Evolutionary conservation across 2,888 invertebrate species (phyloP).

Genomic region (Eustalomyia histrio): DNA sequence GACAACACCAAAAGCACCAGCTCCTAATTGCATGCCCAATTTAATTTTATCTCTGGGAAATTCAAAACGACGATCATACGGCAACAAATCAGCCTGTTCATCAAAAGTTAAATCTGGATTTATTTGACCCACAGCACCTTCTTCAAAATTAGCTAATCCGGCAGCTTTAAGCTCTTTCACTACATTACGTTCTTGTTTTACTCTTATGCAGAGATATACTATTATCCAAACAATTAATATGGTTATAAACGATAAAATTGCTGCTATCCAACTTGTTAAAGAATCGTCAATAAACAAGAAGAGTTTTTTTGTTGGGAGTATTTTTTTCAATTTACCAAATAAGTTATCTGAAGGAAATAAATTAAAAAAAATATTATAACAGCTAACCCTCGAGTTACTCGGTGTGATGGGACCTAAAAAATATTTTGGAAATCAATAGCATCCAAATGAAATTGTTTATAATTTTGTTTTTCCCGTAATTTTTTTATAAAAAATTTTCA

Average conservation of each 20-base stretch:
- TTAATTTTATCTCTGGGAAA: conserved; percentile 85
- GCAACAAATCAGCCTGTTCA: conserved; percentile 85
- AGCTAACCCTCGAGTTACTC: no score
- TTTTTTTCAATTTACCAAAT: no score
- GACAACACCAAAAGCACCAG: conserved; percentile 97
- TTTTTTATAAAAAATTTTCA: no score
- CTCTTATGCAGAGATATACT: conserved; percentile 68
- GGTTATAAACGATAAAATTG: conserved; percentile 70
- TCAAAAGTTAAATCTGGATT: conserved; percentile 94
- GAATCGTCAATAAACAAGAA: no score
- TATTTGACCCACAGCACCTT: conserved; percentile 88
- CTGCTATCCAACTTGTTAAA: conserved; percentile 76
- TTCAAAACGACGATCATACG: no score
- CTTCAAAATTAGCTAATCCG: conserved; percentile 87
- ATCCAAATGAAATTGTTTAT: no score
- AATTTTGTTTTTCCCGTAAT: no score
- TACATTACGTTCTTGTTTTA: conserved; percentile 69
- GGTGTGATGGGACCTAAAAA: no score
- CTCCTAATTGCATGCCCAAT: conserved; percentile 90
- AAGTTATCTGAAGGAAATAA: conserved; percentile 68
- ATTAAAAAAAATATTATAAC: no score
- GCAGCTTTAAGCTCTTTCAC: conserved; percentile 82
- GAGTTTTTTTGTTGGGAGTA: no score
- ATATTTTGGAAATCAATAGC: no score
- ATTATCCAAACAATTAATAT: no score